phyloP scores from a whole-genome alignment of 2,797 vertebrate species.

The Trichosurus vulpecula region DNA sequence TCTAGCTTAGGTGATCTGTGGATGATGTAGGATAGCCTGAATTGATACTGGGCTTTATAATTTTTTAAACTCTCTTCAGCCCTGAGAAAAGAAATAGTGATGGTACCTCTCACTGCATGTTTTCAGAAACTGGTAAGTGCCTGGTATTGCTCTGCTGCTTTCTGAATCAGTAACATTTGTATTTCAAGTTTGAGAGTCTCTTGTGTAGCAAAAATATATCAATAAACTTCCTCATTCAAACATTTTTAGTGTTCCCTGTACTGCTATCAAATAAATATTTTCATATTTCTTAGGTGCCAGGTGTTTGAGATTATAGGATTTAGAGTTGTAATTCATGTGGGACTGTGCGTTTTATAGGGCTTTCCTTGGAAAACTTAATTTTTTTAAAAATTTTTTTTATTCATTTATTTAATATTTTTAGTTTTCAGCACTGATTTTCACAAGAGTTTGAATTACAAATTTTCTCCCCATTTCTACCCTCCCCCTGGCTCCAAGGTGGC shows the following conservation, averaged over 20 bases:
- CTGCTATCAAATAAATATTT: not conserved
- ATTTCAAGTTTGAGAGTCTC: not conserved
- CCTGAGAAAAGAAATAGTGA: not conserved
- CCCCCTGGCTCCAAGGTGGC: too few relatives aligned
- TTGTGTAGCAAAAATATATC: not conserved
- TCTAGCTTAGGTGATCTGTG: not conserved
- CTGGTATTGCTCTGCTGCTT: not conserved
- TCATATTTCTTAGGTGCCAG: not conserved
- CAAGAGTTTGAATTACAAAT: too few relatives aligned
- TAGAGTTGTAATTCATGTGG: not conserved
- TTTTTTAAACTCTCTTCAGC: not conserved
- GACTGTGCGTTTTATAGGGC: not conserved
- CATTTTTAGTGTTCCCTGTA: not conserved
- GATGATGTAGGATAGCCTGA: not conserved
- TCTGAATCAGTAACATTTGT: not conserved
- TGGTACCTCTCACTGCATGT: not conserved
- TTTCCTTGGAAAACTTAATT: not conserved
- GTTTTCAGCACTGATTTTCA: too few relatives aligned
- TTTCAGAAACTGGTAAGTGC: not conserved
- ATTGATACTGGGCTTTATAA: not conserved
- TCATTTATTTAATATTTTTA: too few relatives aligned
- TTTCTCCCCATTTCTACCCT: too few relatives aligned
- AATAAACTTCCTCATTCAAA: too few relatives aligned
- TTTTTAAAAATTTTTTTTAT: too few relatives aligned
- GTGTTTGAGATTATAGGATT: not conserved